phyloP scores from a whole-genome alignment of 2,113 vertebrate species.

The Zosterops pallidus region DNA sequence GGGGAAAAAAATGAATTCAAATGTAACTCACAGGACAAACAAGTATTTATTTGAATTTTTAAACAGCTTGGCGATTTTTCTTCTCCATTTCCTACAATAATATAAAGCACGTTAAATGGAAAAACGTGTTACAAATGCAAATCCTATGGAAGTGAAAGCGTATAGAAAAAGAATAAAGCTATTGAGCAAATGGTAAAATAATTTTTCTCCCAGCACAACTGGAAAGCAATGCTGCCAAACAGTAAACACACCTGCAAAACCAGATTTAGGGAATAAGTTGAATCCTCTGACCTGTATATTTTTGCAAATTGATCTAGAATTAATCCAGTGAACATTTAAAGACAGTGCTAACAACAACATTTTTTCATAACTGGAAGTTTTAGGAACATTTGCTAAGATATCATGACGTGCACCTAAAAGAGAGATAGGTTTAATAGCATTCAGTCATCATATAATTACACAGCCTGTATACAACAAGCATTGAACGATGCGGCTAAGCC shows the following conservation, averaged over 20 bases:
- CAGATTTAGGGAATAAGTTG: background rate
- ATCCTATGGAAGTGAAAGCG: background rate
- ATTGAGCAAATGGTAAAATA: background rate
- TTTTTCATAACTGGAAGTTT: background rate
- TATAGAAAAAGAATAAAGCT: background rate
- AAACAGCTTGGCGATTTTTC: background rate
- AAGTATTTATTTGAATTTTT: constrained; percentile 40
- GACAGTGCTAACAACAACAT: background rate
- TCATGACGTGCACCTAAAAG: background rate
- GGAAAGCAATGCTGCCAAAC: background rate
- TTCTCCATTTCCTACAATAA: background rate
- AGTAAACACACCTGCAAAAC: background rate
- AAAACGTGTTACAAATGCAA: background rate
- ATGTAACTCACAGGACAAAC: constrained; percentile 18
- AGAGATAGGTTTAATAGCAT: background rate
- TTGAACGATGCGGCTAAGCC: constrained; percentile 40
- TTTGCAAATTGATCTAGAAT: background rate
- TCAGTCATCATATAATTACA: background rate
- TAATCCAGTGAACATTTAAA: background rate
- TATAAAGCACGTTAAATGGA: background rate
- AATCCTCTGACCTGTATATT: background rate
- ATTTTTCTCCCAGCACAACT: background rate
- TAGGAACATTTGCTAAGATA: background rate
- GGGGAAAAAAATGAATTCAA: background rate
- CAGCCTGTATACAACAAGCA: background rate